Base-by-base conservation (phyloP, 2,888 invertebrate genomes). In the Cinara cedri region DNA sequence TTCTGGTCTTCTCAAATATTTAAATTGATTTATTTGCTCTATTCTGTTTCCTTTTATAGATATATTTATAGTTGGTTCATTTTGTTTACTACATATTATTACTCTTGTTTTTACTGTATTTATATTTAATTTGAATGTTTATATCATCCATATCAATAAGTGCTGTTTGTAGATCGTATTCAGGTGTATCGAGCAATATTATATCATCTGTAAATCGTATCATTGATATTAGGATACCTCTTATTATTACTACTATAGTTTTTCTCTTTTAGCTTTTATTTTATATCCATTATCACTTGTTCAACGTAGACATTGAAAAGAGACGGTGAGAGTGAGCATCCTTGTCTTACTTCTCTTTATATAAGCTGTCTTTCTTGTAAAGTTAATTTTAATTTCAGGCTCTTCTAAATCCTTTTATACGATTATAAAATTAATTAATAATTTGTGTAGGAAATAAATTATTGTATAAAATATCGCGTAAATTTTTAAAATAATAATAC, bases 1-100 rank as follows among this genome's bases (percentile, higher is more conserved):
- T n/a, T n/a, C n/a, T n/a, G n/a, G n/a, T n/a, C 72, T 72, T 60
- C 46, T 46, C 13, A 57, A 72, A 46, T 72, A 72, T 21, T 44
- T 57, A 57, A 72, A 72, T 72, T 72, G 44, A 44, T 72, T 60
- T 60, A 60, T 6, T 72, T 60, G 60, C 24, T 72, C 72, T 26
- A 72, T 24, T 72, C 46, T 60, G n/a, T 60, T 60, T 60, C 26
- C 11, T 72, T 72, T 72, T 60, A 34, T 14, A n/a, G 42, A 60
- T 60, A 60, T 72, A 46, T 72, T 49, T 24, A 60, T 60, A 16
- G 24, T 21, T 72, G 46, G 72, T 11, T 60, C 57, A 60, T 60
- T 60, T 60, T 46, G 46, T 72, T 46, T 72, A 60, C 60, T 60
- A 46, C 24, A 24, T 72, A 72, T 8, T 46, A 60, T 72, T 46